A percentile compares a stretch with the other conserved stretches of the same genome.
Evolutionary conservation across 2,797 vertebrate species (phyloP).

Genomic region (Sebastes aleutianus): DNA sequence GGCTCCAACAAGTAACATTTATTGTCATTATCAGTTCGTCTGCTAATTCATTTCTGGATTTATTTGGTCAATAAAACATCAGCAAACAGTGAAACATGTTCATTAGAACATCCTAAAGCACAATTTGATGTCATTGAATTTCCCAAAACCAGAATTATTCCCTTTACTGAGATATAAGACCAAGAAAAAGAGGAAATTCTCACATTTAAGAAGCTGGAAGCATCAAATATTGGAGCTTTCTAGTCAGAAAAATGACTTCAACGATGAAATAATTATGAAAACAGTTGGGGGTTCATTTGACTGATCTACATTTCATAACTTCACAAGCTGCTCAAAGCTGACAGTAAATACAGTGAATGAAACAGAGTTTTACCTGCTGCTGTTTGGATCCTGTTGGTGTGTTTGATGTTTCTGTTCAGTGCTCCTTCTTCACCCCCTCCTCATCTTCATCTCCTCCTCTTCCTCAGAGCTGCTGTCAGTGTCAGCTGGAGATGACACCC

Average conservation of each 20-base stretch:
- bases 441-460: neutral
- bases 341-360: too few species aligned
- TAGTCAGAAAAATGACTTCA: neutral
- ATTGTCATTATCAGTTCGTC: too few species aligned
- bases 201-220: too few species aligned
- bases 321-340: too few species aligned
- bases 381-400: too few species aligned
- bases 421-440: neutral
- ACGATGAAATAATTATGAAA: neutral
- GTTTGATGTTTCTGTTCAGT: neutral
- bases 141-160: neutral
- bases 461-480: neutral
- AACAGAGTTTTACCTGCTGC: neutral
- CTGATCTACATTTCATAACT: too few species aligned
- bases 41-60: fast-evolving
- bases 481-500: neutral
- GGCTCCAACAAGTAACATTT: too few species aligned
- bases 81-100: too few species aligned
- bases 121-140: too few species aligned
- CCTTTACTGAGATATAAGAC: neutral
- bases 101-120: too few species aligned
- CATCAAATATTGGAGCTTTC: neutral
- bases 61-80: fast-evolving
- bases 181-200: neutral
- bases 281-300: fast-evolving